These are phyloP conservation scores for Torymus auratus DNA, from an alignment of 2,888 invertebrate species.

Conservation along the genomic window DNA sequence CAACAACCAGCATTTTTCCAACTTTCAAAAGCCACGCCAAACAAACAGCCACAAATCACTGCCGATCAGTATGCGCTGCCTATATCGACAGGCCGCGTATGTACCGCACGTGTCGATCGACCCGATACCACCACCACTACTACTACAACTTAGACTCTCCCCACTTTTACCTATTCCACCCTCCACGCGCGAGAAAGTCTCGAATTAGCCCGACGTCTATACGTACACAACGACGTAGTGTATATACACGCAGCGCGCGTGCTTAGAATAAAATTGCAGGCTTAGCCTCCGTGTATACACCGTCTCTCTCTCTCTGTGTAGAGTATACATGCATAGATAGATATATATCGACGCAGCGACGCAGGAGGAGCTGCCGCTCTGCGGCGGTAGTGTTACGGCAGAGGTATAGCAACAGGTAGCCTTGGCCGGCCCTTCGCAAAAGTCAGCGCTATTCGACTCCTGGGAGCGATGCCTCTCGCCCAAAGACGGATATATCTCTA, in stretches of 20 bases:
- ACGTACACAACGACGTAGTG: not conserved
- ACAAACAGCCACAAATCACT: too few relatives aligned
- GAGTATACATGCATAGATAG: too few relatives aligned
- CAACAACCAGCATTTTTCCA: too few relatives aligned
- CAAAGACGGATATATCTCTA: conserved; percentile 17
- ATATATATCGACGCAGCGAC: too few relatives aligned
- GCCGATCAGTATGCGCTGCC: too few relatives aligned
- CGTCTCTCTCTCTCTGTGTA: too few relatives aligned
- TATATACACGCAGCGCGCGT: not conserved
- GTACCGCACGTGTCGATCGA: too few relatives aligned
- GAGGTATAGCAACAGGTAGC: not conserved
- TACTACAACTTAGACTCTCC: not conserved
- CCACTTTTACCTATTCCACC: not conserved
- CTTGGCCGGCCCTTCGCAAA: conserved; percentile 14
- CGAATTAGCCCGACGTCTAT: not conserved
- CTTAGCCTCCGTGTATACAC: not conserved
- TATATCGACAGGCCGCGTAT: too few relatives aligned
- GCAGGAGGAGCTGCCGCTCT: too few relatives aligned
- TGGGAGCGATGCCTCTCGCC: conserved; percentile 31
- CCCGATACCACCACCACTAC: not conserved
- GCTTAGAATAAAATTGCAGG: conserved; percentile 36
- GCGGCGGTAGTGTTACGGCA: too few relatives aligned
- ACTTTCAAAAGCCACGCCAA: too few relatives aligned
- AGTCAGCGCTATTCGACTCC: conserved; percentile 26
- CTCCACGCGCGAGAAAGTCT: not conserved